Percentiles rank a stretch among this genome's conserved stretches.
phyloP scores from a whole-genome alignment of 2,888 invertebrate genomes.

The Empis livida region DNA sequence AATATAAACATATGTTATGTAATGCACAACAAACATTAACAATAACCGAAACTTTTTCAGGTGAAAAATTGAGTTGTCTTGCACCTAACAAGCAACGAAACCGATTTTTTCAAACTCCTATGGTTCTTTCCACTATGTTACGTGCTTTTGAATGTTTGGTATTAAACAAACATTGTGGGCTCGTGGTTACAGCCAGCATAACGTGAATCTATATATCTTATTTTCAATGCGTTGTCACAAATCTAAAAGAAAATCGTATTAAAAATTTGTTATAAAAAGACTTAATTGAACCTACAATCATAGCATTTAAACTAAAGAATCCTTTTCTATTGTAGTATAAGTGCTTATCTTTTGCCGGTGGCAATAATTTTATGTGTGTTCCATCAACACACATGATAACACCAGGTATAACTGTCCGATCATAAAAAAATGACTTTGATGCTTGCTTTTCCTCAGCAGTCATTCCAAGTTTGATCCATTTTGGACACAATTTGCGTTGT shows the following conservation, averaged over 20 bases:
- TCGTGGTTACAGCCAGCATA: neutral
- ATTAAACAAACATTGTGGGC: neutral
- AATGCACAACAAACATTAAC: neutral
- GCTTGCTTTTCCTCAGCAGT: conserved; percentile 4
- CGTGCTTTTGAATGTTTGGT: neutral
- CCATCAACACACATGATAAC: conserved; percentile 9
- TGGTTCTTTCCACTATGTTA: neutral
- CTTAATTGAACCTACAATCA: conserved; percentile 1
- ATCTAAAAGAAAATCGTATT: too few relatives aligned
- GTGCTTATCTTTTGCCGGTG: conserved; percentile 5
- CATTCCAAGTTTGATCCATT: conserved; percentile 5
- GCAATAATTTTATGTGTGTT: conserved; percentile 9
- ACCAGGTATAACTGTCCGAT: conserved; percentile 7
- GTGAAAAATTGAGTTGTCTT: neutral
- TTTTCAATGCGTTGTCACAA: too few relatives aligned
- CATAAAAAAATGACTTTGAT: conserved; percentile 6
- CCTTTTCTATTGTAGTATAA: conserved; percentile 9
- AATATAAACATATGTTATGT: neutral
- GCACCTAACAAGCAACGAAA: neutral
- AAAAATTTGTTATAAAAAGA: too few relatives aligned
- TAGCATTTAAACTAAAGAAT: conserved; percentile 2
- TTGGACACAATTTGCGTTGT: conserved; percentile 2
- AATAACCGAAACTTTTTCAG: neutral
- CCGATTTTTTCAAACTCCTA: neutral
- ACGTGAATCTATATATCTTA: neutral